phyloP scores from a whole-genome alignment of 2,113 vertebrate species.

The Miniopterus natalensis region DNA sequence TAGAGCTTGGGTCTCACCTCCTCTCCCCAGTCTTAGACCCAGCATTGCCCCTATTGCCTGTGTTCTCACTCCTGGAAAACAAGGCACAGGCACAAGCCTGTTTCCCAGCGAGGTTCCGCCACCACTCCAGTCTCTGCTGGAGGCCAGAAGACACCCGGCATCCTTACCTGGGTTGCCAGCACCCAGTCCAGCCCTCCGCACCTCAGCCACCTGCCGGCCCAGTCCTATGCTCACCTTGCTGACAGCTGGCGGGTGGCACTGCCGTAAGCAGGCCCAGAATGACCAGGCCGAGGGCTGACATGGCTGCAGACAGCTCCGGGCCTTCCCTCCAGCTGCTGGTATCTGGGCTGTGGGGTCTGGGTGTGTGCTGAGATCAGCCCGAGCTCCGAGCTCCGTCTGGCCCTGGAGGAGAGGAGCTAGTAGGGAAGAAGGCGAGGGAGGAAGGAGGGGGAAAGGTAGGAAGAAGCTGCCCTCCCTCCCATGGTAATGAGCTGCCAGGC shows the following conservation, averaged over 20 bases:
- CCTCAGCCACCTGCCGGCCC: background rate
- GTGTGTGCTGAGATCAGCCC: background rate
- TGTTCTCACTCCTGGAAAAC: background rate
- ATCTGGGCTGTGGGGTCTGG: background rate
- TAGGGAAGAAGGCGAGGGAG: constrained; percentile 46
- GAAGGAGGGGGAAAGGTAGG: constrained; percentile 16
- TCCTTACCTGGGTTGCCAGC: background rate
- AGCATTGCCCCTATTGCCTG: background rate
- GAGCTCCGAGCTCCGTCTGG: background rate
- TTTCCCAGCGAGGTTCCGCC: background rate
- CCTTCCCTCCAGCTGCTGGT: background rate
- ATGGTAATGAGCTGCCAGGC: constrained; percentile 65
- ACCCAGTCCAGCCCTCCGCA: background rate
- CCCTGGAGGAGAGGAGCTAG: background rate
- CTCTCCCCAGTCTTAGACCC: background rate
- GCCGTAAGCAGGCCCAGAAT: constrained; percentile 67
- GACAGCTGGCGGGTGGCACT: constrained; percentile 79
- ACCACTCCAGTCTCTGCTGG: background rate
- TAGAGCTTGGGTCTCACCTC: background rate
- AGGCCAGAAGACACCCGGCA: background rate
- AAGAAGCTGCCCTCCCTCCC: constrained; percentile 73
- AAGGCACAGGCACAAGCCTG: background rate
- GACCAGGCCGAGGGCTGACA: constrained; percentile 74
- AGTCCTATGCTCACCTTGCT: constrained; percentile 84
- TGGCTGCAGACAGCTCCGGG: constrained; percentile 59